Evolutionary conservation across 2,113 vertebrate genomes (phyloP).

Genomic region (Boleophthalmus pectinirostris): DNA sequence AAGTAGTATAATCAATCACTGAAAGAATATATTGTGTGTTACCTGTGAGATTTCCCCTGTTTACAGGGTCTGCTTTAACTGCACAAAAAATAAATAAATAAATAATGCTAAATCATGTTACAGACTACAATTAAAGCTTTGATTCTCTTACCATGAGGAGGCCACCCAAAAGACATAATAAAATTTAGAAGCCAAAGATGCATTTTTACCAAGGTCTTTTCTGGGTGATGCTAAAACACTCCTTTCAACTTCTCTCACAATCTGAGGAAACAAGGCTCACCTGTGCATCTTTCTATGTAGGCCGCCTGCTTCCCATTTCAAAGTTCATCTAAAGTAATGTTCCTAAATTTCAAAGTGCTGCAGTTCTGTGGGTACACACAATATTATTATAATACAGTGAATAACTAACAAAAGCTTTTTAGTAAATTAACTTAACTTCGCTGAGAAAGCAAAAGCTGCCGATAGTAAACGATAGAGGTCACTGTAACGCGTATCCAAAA

Average conservation of each 20-base stretch:
- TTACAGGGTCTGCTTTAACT: constrained; percentile 13
- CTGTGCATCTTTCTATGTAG: constrained; percentile 11
- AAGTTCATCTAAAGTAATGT: neutral
- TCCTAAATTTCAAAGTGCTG: neutral
- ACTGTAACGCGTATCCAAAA: neutral
- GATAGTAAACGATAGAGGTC: constrained; percentile 7
- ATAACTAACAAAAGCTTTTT: neutral
- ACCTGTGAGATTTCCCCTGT: neutral
- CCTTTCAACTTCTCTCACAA: neutral
- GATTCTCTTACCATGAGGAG: constrained; percentile 28
- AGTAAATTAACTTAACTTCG: neutral
- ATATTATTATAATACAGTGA: neutral
- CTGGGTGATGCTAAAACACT: neutral
- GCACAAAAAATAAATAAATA: neutral
- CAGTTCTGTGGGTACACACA: neutral
- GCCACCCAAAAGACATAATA: neutral
- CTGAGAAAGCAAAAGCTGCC: neutral
- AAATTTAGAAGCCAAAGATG: constrained; percentile 13
- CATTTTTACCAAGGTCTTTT: constrained; percentile 6
- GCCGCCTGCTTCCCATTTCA: neutral
- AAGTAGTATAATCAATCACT: neutral
- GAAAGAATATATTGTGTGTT: neutral
- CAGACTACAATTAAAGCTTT: neutral
- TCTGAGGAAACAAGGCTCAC: constrained; percentile 22
- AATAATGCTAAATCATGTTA: neutral